Evolutionary conservation across 2,888 invertebrate species (phyloP).

Genomic region (Polylopha cassiicola): DNA sequence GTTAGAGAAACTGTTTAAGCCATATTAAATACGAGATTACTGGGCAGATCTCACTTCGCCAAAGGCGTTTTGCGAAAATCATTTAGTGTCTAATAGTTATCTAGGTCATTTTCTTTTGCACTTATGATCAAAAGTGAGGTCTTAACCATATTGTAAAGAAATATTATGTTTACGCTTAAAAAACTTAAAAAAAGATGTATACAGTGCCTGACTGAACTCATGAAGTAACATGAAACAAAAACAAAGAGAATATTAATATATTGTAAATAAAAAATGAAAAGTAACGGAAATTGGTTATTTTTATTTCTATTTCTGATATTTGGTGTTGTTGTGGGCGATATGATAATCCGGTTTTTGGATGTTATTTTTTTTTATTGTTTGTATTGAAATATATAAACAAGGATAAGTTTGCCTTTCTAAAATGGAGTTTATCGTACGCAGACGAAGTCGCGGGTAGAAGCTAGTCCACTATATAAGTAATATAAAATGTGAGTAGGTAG

Average conservation of each 20-base stretch:
- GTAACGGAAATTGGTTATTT: constrained; percentile 37
- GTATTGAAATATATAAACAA: too few relatives aligned
- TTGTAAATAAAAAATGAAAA: constrained; percentile 71
- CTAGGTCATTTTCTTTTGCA: constrained; percentile 30
- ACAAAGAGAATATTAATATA: constrained; percentile 72
- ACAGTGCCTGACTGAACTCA: constrained; percentile 62
- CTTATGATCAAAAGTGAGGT: constrained; percentile 57
- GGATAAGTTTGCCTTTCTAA: too few relatives aligned
- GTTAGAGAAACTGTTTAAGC: constrained; percentile 36
- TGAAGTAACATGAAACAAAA: constrained; percentile 52
- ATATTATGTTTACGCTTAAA: constrained; percentile 43
- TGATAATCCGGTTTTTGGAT: too few relatives aligned
- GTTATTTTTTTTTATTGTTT: too few relatives aligned
- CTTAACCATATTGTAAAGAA: constrained; percentile 31
- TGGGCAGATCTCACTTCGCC: constrained; percentile 56
- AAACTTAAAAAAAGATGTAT: constrained; percentile 36
- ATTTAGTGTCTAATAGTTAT: constrained; percentile 39
- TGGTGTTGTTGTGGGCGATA: too few relatives aligned
- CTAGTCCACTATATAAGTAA: too few relatives aligned
- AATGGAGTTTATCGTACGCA: too few relatives aligned
- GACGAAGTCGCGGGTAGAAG: too few relatives aligned
- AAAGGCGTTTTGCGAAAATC: constrained; percentile 52
- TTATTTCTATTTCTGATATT: constrained; percentile 22
- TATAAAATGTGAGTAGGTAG: too few relatives aligned
- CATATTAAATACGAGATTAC: constrained; percentile 59